Percentiles rank a stretch among this genome's conserved stretches.
phyloP scores from a whole-genome alignment of 2,888 invertebrate genomes.

The Drosophila longiperda region DNA sequence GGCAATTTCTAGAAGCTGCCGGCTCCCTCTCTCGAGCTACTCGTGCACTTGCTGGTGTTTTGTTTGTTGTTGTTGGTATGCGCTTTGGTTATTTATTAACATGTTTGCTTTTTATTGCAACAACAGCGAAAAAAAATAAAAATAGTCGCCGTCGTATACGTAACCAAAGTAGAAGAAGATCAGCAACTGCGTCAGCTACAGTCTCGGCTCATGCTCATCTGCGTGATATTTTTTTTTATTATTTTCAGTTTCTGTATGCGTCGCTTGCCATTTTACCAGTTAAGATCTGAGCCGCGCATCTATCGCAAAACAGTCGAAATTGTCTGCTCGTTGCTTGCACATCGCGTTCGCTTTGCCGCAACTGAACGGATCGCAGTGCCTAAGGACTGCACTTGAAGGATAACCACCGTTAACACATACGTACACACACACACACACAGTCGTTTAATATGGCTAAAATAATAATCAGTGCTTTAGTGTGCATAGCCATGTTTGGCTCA shows the following conservation, averaged over 20 bases:
- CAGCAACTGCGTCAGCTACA: slow-evolving; percentile 45
- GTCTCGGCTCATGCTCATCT: slow-evolving; percentile 46
- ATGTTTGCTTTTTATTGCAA: slow-evolving; percentile 73
- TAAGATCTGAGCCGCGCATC: slow-evolving; percentile 70
- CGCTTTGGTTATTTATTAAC: slow-evolving; percentile 72
- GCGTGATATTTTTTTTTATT: slow-evolving; percentile 5
- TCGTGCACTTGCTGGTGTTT: background rate
- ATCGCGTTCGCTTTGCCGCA: slow-evolving; percentile 65
- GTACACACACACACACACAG: slow-evolving; percentile 13
- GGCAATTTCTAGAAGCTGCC: slow-evolving; percentile 45
- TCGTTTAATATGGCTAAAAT: slow-evolving; percentile 71
- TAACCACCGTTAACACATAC: slow-evolving; percentile 18
- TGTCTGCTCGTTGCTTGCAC: slow-evolving; percentile 76
- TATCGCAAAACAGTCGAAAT: slow-evolving; percentile 79
- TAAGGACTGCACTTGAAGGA: slow-evolving; percentile 45
- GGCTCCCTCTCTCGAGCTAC: slow-evolving; percentile 2
- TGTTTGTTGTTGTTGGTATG: slow-evolving; percentile 34
- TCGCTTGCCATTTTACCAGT: slow-evolving; percentile 58
- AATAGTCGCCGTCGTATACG: slow-evolving; percentile 56
- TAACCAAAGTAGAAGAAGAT: slow-evolving; percentile 68
- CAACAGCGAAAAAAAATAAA: slow-evolving; percentile 43
- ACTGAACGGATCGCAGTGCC: slow-evolving; percentile 41
- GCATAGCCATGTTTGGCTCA: slow-evolving; percentile 81
- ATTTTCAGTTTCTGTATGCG: slow-evolving; percentile 15
- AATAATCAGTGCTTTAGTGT: slow-evolving; percentile 78